Evolutionary conservation across 2,797 vertebrate genomes (phyloP).

Genomic region (Hippocampus kuda): DNA sequence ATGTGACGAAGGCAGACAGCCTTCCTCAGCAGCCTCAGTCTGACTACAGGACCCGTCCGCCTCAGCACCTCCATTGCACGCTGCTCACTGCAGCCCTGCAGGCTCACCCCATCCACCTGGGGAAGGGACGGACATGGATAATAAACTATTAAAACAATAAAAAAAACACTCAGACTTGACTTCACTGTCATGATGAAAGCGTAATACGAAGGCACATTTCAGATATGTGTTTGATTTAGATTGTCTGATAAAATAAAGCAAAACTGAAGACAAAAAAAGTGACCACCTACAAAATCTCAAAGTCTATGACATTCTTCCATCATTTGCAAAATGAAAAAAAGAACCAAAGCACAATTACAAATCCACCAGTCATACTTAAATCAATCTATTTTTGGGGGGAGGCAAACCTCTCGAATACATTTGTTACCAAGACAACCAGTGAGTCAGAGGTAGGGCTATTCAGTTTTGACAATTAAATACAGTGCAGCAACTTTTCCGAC

Average conservation of each 20-base stretch:
- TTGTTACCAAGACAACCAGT: slow-evolving; percentile 2
- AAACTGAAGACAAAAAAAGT: too few relatives aligned
- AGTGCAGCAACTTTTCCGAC: not conserved
- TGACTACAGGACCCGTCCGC: slow-evolving; percentile 76
- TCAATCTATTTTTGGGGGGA: not conserved
- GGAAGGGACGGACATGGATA: not conserved
- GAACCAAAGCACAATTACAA: not conserved
- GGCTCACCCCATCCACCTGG: slow-evolving; percentile 84
- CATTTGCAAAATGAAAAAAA: not conserved
- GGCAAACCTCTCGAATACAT: not conserved
- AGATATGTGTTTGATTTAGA: too few relatives aligned
- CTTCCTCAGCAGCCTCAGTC: slow-evolving; percentile 73
- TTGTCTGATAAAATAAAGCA: too few relatives aligned
- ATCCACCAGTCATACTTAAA: not conserved
- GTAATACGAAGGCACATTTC: too few relatives aligned
- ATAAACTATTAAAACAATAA: too few relatives aligned
- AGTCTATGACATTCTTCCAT: not conserved
- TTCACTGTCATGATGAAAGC: too few relatives aligned
- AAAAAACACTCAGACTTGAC: too few relatives aligned
- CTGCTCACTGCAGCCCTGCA: slow-evolving; percentile 87
- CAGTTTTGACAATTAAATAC: not conserved
- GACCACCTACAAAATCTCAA: not conserved
- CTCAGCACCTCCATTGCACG: slow-evolving; percentile 80
- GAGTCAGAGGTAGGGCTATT: not conserved
- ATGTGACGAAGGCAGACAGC: slow-evolving; percentile 58